These are phyloP conservation scores for Nothobranchius kuhntae DNA, from an alignment of 2,113 vertebrate genomes.

Conservation along the genomic window DNA sequence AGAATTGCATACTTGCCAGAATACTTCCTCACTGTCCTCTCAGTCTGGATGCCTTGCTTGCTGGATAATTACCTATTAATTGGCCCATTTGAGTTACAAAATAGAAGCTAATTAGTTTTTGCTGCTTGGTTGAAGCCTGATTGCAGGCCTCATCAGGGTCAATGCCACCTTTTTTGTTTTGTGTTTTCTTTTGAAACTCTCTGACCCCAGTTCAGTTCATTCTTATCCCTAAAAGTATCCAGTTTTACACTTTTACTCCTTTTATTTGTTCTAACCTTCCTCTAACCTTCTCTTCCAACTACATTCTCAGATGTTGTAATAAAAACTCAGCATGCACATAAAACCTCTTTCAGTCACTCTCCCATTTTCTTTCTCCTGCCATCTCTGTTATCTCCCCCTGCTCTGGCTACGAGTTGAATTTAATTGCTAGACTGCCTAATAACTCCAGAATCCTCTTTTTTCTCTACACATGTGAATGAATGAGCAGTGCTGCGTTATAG, in stretches of 20 bases:
- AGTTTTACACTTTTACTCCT: not conserved
- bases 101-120: conserved; percentile 59
- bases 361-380: conserved; percentile 20
- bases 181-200: not conserved
- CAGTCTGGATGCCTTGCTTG: conserved; percentile 16
- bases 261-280: conserved; percentile 10
- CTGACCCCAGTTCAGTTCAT: conserved; percentile 11
- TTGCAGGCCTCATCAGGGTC: conserved; percentile 32
- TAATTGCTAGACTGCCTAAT: conserved; percentile 70
- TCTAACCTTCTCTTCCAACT: conserved; percentile 6
- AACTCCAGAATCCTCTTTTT: conserved; percentile 49
- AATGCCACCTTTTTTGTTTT: not conserved
- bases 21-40: conserved; percentile 23
- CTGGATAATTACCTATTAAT: conserved; percentile 68
- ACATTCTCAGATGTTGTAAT: conserved; percentile 6
- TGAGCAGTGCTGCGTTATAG: conserved; percentile 46
- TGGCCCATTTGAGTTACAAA: conserved; percentile 58
- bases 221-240: conserved; percentile 16
- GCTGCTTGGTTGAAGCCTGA: conserved; percentile 44
- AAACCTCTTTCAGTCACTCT: conserved; percentile 17
- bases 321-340: conserved; percentile 36
- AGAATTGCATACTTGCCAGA: conserved; percentile 1
- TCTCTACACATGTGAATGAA: conserved; percentile 52
- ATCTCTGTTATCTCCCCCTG: conserved; percentile 42
- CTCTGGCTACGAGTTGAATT: conserved; percentile 49